Base-by-base conservation (phyloP, 2,888 invertebrate genomes). In the Monopis laevigella region DNA sequence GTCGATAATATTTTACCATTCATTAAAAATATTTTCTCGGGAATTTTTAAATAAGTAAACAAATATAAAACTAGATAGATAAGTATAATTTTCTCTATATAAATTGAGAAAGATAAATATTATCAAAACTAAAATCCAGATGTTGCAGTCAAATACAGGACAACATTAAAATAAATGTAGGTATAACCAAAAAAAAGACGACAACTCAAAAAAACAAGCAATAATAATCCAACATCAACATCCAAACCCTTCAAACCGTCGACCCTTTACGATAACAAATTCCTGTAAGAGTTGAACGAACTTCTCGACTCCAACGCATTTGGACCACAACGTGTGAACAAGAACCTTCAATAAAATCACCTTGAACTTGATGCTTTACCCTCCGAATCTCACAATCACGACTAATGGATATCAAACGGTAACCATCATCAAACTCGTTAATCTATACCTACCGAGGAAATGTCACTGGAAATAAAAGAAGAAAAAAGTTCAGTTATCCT, bases 401-500 rank as follows among this genome's bases (percentile, higher is more conserved):
- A 50, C 52, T 52, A 51, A 54, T 55, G 56, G 50, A 52, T 55
- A 57, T 54, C 53, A 55, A 66, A 66, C 60, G 61, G 50, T 57
- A 58, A 62, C 65, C 60, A 67, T 68, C 64, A 61, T 62, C 67
- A 64, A 63, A 62, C 62, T 64, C 53, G 48, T 56, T 36, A 56
- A 53, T 58, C 57, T 54, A n/a, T n/a, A n/a, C 53, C 55, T 48
- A 44, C 50, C 17, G 18, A 43, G 54, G 56, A 61, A 69, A 72
- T 69, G 65, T 62, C 69, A 65, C 51, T 54, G 44, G 49, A 46
- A 55, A 72, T 66, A 77, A 73, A 75, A 73, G 64, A 56, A 70
- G 59, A 40, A 67, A 77, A 77, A 77, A 72, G 71, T 70, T 72
- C 65, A 71, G 67, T 69, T 75, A 72, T 75, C 68, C 74, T 70